Base-by-base conservation (phyloP, 2,797 vertebrate genomes). In the Pristis pectinata region DNA sequence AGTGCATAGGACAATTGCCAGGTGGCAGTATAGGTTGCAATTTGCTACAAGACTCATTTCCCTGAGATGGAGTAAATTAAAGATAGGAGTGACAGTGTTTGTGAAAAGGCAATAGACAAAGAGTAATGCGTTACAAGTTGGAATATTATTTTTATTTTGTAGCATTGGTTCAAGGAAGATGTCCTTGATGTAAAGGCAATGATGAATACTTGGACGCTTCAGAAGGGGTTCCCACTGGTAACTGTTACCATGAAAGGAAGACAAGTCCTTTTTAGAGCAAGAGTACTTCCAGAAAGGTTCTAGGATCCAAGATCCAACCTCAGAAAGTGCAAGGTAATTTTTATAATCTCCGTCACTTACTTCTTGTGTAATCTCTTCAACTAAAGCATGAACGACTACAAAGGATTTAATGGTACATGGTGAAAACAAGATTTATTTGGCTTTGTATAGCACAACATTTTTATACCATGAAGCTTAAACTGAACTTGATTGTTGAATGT, bases 181-280 rank as follows among this genome's bases (percentile, higher is more conserved):
- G 96, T 97, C 95, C 96, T 98, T 95, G 98, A 98, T 44, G 97
- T 99, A 92, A 97, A 95, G 95, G 95, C 96, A 87, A 98, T 98
- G 97, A 99, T 99, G 98, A 97, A 98, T 95, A 98, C 98, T 0
- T 99, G 98, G 99, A 99, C 98, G 0, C 97, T 98, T 95, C 99
- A 99, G 96, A 98, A 98, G 95, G 98, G 98, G 44, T 99, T 98
- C 95, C 98, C 98, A 0, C 95, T 99, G 95, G 97, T 99, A 95
- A 99, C 97, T 0, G 96, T 98, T 94, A 97, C 97, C 0, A 95
- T 98, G 96, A 97, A 95, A 96, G 98, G 98, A 95, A 98, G 96
- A 19, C 97, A 98, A 0, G 96, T 99, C 22, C n/a, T 96, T 97
- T 79, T 96, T 99, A 95, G 97, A 97, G 95, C 98, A 99, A 96